These are phyloP conservation scores for Saccopteryx leptura DNA, from an alignment of 2,113 vertebrate species.

Conservation along the genomic window DNA sequence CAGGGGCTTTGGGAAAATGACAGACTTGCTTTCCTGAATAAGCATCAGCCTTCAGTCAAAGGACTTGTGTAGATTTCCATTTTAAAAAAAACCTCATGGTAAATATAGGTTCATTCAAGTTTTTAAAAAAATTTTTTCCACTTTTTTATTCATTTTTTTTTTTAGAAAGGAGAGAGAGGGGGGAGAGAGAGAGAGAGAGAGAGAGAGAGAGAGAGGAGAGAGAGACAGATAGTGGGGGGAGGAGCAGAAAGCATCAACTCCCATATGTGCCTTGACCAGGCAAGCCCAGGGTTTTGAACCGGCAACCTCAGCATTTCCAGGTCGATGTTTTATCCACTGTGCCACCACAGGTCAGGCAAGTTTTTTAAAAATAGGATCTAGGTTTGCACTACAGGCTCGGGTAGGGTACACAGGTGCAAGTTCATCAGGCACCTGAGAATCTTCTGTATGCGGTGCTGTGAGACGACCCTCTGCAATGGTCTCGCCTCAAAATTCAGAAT, in stretches of 20 bases:
- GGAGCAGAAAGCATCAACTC: too few relatives aligned
- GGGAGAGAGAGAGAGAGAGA: too few relatives aligned
- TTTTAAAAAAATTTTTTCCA: too few relatives aligned
- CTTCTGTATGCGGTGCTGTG: not conserved
- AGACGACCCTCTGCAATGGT: not conserved
- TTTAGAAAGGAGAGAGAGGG: too few relatives aligned
- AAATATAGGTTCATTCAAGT: conserved; percentile 70
- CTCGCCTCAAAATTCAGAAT: not conserved
- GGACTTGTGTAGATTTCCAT: conserved; percentile 52
- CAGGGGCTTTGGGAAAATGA: not conserved
- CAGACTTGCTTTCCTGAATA: conserved; percentile 61
- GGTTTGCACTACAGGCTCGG: not conserved
- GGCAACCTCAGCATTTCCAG: too few relatives aligned
- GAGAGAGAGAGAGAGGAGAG: too few relatives aligned
- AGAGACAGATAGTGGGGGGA: too few relatives aligned
- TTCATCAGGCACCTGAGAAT: not conserved
- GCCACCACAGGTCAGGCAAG: too few relatives aligned
- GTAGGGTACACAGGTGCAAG: not conserved
- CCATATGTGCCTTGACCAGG: too few relatives aligned
- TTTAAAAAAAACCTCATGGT: not conserved
- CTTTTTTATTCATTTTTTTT: too few relatives aligned
- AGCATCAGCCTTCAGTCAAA: conserved; percentile 54
- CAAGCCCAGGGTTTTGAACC: too few relatives aligned
- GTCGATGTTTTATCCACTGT: too few relatives aligned
- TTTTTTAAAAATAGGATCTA: conserved; percentile 38